Base-by-base conservation (phyloP, 1,140 invertebrate species). In the Bombus confusus region DNA sequence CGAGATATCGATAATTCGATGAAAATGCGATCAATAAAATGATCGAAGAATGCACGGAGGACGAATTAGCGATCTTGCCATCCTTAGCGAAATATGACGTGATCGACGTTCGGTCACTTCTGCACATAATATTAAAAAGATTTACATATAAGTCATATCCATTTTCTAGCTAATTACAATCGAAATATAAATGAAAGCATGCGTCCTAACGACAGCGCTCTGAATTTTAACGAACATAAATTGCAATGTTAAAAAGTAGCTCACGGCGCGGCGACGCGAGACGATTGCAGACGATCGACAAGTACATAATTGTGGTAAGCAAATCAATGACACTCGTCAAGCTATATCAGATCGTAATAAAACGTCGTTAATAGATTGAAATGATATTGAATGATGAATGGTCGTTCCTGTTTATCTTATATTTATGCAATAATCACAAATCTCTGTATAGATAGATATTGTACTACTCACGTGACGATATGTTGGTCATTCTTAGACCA, bases 1-100 rank as follows among this genome's bases (percentile, higher is more conserved):
- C 91, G 6, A 94, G 47, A 47, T 90, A 92, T 18, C 80, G 84
- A 76, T 89, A 89, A 41, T 91, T 87, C 1, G 87, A 74, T 9
- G 93, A 94, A n/a, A 94, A 80, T 15, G 52, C 62, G 0, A 94
- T 31, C 1, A 74, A 9, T 9, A 88, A 4, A 28, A 94, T 80
- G 25, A 47, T 28, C 1, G 57, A 43, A 1, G 37, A 5, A 15
- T 90, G 71, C 2, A 5, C 34, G 0, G 39, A 0, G 1, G 34
- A 41, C 28, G 22, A 74, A 1, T n/a, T 13, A 6, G 86, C 52
- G 15, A 75, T 2, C 1, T 13, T 3, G 3, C 91, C 90, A 25
- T 52, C 73, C 4, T 6, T 10, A 1, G 80, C 5, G 0, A 5
- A 72, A 34, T 83, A 91, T 13, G 81, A 1, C 12, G 62, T 74